phyloP scores from a whole-genome alignment of 2,888 invertebrate species.

The Heliconius hortense region DNA sequence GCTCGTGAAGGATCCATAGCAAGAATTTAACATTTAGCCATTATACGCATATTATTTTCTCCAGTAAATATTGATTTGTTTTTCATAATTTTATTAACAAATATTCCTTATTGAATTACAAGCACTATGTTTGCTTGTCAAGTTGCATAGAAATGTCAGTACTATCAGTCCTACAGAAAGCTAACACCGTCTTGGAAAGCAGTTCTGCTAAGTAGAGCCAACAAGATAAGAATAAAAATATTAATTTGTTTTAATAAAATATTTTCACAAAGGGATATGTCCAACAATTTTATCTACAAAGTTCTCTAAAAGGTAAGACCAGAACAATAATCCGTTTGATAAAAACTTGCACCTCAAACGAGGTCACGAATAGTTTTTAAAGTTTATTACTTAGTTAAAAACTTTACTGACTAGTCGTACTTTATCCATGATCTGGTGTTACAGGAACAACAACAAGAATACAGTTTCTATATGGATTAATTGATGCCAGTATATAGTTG shows the following conservation, averaged over 20 bases:
- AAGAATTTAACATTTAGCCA: too few relatives aligned
- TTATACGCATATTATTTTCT: too few relatives aligned
- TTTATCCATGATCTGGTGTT: not conserved
- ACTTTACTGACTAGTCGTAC: not conserved
- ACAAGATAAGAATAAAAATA: too few relatives aligned
- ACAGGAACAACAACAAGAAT: not conserved
- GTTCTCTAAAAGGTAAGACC: not conserved
- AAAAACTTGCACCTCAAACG: not conserved
- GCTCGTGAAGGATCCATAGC: too few relatives aligned
- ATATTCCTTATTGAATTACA: too few relatives aligned
- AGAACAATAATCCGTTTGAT: not conserved
- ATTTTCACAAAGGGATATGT: not conserved
- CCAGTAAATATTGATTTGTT: too few relatives aligned
- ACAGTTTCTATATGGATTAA: too few relatives aligned
- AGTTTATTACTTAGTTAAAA: not conserved
- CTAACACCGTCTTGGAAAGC: not conserved
- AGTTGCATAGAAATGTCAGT: too few relatives aligned
- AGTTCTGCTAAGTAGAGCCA: too few relatives aligned
- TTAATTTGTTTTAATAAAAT: not conserved
- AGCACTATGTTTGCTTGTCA: too few relatives aligned
- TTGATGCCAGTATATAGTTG: too few relatives aligned
- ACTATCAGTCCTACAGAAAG: not conserved
- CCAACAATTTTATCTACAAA: not conserved
- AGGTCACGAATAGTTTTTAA: not conserved
- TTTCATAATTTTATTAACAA: too few relatives aligned